These are phyloP conservation scores for Dicerorhinus sumatrensis DNA, from an alignment of 2,113 vertebrate species.

Conservation along the genomic window DNA sequence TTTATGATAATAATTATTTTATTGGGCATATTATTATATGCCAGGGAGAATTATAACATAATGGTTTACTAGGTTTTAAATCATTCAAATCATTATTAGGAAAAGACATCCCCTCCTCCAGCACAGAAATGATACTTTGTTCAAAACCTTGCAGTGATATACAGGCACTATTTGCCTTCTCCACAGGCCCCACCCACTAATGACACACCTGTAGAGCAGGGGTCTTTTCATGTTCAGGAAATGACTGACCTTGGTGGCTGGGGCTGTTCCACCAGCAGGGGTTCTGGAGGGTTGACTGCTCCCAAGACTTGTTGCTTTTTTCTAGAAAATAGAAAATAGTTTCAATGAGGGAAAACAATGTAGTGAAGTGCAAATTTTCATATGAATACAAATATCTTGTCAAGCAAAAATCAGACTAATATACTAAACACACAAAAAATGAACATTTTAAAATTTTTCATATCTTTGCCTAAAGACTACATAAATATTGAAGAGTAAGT, in stretches of 20 bases:
- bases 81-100: background rate
- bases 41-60: background rate
- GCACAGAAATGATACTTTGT: background rate
- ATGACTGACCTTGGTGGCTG: constrained; percentile 64
- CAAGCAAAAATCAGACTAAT: constrained; percentile 5
- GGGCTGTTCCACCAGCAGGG: background rate
- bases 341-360: background rate
- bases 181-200: background rate
- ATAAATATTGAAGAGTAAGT: background rate
- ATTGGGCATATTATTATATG: background rate
- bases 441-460: background rate
- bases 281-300: constrained; percentile 53
- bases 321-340: constrained; percentile 74
- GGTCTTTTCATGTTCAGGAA: background rate
- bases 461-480: background rate
- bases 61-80: constrained; percentile 34
- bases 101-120: background rate
- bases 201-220: background rate
- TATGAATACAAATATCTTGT: background rate
- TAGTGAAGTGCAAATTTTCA: background rate
- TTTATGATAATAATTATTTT: background rate
- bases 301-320: constrained; percentile 50
- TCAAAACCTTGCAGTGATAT: background rate
- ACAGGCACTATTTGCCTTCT: fast-evolving
- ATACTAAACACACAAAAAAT: background rate